These are phyloP conservation scores for Urocitellus parryii DNA, from an alignment of 2,113 vertebrate genomes.

Conservation along the genomic window DNA sequence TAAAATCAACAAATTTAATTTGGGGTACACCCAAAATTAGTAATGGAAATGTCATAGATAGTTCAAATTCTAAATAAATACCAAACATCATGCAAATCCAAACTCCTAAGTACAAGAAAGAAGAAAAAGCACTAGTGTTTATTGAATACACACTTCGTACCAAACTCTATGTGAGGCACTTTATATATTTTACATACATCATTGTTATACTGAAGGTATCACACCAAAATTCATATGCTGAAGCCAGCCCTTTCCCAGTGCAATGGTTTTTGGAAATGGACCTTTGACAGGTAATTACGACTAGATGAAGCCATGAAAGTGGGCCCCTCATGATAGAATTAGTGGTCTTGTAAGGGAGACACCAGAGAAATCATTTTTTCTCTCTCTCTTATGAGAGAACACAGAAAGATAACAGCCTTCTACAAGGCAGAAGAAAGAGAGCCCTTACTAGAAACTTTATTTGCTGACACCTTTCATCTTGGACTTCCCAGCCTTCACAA, in stretches of 20 bases:
- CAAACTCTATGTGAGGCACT: neutral
- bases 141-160: neutral
- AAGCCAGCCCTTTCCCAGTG: neutral
- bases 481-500: neutral
- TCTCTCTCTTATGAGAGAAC: neutral
- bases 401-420: neutral
- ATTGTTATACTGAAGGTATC: conserved; percentile 7
- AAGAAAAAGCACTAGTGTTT: neutral
- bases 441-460: neutral
- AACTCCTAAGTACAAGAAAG: neutral
- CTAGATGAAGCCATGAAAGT: neutral
- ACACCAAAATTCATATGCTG: neutral
- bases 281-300: neutral
- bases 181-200: neutral
- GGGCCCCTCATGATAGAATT: neutral
- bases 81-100: conserved; percentile 15
- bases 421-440: neutral
- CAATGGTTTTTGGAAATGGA: neutral
- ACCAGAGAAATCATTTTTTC: neutral
- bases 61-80: conserved; percentile 49
- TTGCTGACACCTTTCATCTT: neutral
- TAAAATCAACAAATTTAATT: neutral
- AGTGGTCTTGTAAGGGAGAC: neutral
- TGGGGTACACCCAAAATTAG: conserved; percentile 19
- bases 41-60: conserved; percentile 6